Conservation (phyloP, 2,113 vertebrate genomes). For the Scortum barcoo region DNA sequence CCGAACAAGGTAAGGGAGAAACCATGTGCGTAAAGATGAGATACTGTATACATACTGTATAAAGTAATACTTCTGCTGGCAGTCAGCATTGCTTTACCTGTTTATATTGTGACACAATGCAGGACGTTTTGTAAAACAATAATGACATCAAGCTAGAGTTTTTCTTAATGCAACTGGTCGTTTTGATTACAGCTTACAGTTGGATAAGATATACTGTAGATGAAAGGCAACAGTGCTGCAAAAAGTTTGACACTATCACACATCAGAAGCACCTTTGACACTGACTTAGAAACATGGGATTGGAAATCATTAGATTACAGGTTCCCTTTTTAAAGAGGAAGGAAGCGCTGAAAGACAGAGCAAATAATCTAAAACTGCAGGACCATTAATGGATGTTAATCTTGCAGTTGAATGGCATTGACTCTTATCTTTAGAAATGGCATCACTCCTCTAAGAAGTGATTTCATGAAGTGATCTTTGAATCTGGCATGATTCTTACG, state of each 20-base stretch:
- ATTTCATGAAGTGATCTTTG: constrained; percentile 59
- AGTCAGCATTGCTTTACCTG: neutral
- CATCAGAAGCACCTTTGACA: constrained; percentile 8
- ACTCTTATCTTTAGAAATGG: constrained; percentile 36
- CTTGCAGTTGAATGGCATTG: constrained; percentile 17
- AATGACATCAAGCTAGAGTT: constrained; percentile 9
- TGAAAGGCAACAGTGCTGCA: constrained; percentile 1
- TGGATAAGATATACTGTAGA: neutral
- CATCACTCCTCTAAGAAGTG: neutral
- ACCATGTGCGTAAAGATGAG: neutral
- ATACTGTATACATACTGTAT: neutral
- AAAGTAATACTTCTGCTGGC: neutral
- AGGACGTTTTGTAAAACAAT: neutral
- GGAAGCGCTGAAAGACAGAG: constrained; percentile 14
- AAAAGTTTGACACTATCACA: neutral
- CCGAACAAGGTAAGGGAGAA: constrained; percentile 63
- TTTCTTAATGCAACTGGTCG: neutral
- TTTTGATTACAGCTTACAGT: neutral
- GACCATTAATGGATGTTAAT: constrained; percentile 25
- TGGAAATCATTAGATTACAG: constrained; percentile 29
- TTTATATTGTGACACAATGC: constrained; percentile 11
- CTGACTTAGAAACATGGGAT: neutral
- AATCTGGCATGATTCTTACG: constrained; percentile 19
- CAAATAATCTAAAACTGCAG: neutral
- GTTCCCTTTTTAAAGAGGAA: constrained; percentile 18